These are phyloP conservation scores for Lycaon pictus DNA, from an alignment of 2,113 vertebrate species.

Conservation along the genomic window DNA sequence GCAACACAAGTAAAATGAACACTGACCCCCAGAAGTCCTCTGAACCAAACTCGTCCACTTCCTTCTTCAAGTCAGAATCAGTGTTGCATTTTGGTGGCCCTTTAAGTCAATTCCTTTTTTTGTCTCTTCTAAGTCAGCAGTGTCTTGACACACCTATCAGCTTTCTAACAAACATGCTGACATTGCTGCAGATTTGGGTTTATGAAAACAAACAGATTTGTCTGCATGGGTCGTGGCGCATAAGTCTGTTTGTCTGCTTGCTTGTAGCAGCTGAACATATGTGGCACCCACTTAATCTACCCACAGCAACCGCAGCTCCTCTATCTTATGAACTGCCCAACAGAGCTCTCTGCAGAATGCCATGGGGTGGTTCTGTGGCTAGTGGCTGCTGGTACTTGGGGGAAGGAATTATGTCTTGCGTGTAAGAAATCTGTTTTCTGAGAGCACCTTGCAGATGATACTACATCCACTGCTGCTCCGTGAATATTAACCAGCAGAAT, in stretches of 20 bases:
- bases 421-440: neutral
- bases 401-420: neutral
- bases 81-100: neutral
- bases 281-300: fast-evolving
- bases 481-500: neutral
- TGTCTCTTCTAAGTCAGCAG: neutral
- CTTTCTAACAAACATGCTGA: conserved; percentile 14
- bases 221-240: neutral
- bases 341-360: neutral
- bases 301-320: neutral
- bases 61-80: neutral
- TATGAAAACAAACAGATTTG: neutral
- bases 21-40: neutral
- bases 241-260: neutral
- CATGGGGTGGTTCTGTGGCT: neutral
- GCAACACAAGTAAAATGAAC: neutral
- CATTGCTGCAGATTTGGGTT: neutral
- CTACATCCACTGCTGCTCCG: neutral
- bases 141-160: neutral
- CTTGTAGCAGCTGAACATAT: neutral
- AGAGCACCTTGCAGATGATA: neutral
- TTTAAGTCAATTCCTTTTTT: neutral
- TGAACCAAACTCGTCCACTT: neutral
- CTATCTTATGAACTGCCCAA: neutral
- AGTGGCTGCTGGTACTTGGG: neutral